Evolutionary conservation across 2,888 invertebrate genomes (phyloP).

Genomic region (Bhutanitis thaidina): DNA sequence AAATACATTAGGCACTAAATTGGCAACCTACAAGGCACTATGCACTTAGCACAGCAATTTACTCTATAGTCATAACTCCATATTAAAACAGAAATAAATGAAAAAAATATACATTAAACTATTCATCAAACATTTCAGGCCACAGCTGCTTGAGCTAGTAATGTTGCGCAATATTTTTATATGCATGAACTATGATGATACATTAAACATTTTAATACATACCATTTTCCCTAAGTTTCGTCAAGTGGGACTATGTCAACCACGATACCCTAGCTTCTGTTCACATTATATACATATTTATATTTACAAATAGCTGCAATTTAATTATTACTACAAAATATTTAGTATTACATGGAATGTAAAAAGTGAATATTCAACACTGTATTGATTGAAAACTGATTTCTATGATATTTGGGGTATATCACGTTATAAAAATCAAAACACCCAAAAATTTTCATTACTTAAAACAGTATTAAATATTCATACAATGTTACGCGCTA

Average conservation of each 20-base stretch:
- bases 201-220: slow-evolving; percentile 11
- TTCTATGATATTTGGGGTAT: too few relatives aligned
- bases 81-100: slow-evolving; percentile 41
- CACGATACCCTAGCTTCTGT: slow-evolving; percentile 22
- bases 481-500: slow-evolving; percentile 14
- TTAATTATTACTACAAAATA: slow-evolving; percentile 46
- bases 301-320: slow-evolving; percentile 68
- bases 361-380: slow-evolving; percentile 44
- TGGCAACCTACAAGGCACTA: slow-evolving; percentile 82
- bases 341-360: slow-evolving; percentile 65
- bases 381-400: neutral
- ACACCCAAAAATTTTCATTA: neutral
- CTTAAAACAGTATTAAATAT: slow-evolving; percentile 23
- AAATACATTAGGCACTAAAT: slow-evolving; percentile 77
- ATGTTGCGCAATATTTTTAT: slow-evolving; percentile 29
- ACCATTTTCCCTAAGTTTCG: slow-evolving; percentile 32
- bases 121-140: slow-evolving; percentile 26
- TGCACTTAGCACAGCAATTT: slow-evolving; percentile 78
- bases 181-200: slow-evolving; percentile 14
- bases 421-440: neutral
- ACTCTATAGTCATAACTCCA: slow-evolving; percentile 52
- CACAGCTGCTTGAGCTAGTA: slow-evolving; percentile 30
- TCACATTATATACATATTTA: slow-evolving; percentile 63
- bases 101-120: slow-evolving; percentile 26
- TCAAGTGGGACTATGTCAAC: slow-evolving; percentile 27